Evolutionary conservation across 2,113 vertebrate species (phyloP).

Genomic region (Chaetodon trifascialis): DNA sequence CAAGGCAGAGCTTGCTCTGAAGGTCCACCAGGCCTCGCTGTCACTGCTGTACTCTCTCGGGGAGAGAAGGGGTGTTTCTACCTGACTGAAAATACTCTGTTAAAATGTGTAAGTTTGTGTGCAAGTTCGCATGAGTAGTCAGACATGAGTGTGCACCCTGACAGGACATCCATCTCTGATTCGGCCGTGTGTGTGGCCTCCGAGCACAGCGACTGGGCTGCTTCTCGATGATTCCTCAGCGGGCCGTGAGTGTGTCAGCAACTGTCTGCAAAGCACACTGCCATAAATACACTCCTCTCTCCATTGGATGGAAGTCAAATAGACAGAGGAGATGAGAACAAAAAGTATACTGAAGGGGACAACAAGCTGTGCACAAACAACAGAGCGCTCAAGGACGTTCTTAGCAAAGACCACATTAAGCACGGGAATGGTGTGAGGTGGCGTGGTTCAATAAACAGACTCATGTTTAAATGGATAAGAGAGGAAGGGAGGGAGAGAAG

Average conservation of each 20-base stretch:
- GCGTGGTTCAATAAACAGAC: conserved; percentile 47
- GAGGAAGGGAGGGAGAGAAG: conserved; percentile 36
- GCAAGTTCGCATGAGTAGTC: conserved; percentile 13
- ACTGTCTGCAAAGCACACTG: conserved; percentile 41
- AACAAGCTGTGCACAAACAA: conserved; percentile 58
- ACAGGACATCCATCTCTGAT: conserved; percentile 50
- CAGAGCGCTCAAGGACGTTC: conserved; percentile 53
- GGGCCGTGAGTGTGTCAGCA: conserved; percentile 53
- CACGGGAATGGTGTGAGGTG: conserved; percentile 43
- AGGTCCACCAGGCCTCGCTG: conserved; percentile 36
- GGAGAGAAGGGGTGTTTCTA: conserved; percentile 23
- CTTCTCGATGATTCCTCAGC: conserved; percentile 61
- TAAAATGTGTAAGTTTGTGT: conserved; percentile 40
- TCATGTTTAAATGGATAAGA: conserved; percentile 76
- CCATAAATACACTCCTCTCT: conserved; percentile 58
- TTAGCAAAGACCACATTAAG: conserved; percentile 36
- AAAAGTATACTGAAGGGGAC: conserved; percentile 17
- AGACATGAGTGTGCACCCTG: conserved; percentile 19
- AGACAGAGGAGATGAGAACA: not conserved
- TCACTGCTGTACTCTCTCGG: conserved; percentile 22
- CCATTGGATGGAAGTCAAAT: conserved; percentile 56
- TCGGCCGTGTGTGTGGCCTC: conserved; percentile 28
- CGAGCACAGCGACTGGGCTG: conserved; percentile 14
- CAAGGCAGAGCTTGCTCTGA: conserved; percentile 24
- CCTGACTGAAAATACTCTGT: conserved; percentile 49